These are phyloP conservation scores for Lasioglossum leucozonium DNA, from an alignment of 2,888 invertebrate species.

Conservation along the genomic window DNA sequence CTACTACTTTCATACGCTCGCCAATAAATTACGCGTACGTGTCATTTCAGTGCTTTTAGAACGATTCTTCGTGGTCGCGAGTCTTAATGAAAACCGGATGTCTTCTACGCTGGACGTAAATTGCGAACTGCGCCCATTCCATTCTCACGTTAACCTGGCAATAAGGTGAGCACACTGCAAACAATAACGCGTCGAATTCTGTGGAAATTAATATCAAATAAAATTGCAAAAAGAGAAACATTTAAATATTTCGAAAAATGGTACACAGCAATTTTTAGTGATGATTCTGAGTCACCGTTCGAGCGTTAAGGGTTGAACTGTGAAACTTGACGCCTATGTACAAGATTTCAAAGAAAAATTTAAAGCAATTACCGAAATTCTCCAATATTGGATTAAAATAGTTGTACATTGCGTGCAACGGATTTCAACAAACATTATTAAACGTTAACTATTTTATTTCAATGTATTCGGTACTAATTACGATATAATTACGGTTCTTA, in stretches of 20 bases:
- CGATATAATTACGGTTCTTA: background rate
- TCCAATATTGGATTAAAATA: background rate
- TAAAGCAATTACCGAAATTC: background rate
- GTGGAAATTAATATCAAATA: background rate
- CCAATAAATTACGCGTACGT: conserved; percentile 9
- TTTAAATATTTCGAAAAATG: no score
- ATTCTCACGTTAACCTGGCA: background rate
- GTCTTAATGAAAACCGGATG: background rate
- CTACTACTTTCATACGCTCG: background rate
- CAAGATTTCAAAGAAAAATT: no score
- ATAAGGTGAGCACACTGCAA: background rate
- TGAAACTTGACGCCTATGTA: no score
- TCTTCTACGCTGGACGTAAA: background rate
- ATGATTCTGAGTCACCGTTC: no score
- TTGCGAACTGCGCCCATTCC: background rate
- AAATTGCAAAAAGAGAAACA: no score
- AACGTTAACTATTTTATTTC: background rate
- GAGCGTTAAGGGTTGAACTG: no score
- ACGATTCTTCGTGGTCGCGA: background rate
- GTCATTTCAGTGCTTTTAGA: background rate
- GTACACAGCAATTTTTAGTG: no score
- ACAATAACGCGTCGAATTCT: background rate
- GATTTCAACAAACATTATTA: background rate
- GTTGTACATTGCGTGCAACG: background rate
- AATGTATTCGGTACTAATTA: background rate